Conservation (phyloP, 2,113 vertebrate genomes). For the Ondatra zibethicus region DNA sequence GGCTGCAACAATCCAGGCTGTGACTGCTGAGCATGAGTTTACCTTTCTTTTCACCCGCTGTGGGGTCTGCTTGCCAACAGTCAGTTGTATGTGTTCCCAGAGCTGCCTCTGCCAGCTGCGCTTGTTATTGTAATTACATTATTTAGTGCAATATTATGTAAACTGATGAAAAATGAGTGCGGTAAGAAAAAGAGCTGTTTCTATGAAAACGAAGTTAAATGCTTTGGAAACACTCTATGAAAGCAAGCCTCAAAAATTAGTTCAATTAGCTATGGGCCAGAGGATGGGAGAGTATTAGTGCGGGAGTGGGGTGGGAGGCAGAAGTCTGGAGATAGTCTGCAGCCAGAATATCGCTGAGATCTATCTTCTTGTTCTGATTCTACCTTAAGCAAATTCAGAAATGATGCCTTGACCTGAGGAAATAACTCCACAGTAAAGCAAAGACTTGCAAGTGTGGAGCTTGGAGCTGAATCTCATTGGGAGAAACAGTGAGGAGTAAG, state of each 20-base stretch:
- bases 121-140: slow-evolving; percentile 81
- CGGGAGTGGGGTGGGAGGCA: background rate
- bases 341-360: background rate
- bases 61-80: slow-evolving; percentile 68
- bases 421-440: background rate
- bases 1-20: background rate
- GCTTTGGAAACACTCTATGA: slow-evolving; percentile 55
- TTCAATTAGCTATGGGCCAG: slow-evolving; percentile 54
- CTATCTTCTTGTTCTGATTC: background rate
- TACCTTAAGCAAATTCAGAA: background rate
- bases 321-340: background rate
- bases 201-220: slow-evolving; percentile 71
- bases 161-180: slow-evolving; percentile 80
- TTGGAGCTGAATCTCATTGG: background rate
- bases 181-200: slow-evolving; percentile 74
- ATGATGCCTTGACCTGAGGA: background rate
- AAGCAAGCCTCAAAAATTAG: slow-evolving; percentile 59
- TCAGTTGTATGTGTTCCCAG: slow-evolving; percentile 67
- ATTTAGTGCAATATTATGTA: slow-evolving; percentile 78
- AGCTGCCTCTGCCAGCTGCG: slow-evolving; percentile 75
- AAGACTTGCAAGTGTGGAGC: background rate
- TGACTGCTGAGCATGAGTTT: background rate
- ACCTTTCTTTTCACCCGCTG: slow-evolving; percentile 36
- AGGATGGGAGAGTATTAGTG: background rate
- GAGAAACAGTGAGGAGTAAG: background rate